Base-by-base conservation (phyloP, 2,113 vertebrate genomes). In the Cisticola juncidis region DNA sequence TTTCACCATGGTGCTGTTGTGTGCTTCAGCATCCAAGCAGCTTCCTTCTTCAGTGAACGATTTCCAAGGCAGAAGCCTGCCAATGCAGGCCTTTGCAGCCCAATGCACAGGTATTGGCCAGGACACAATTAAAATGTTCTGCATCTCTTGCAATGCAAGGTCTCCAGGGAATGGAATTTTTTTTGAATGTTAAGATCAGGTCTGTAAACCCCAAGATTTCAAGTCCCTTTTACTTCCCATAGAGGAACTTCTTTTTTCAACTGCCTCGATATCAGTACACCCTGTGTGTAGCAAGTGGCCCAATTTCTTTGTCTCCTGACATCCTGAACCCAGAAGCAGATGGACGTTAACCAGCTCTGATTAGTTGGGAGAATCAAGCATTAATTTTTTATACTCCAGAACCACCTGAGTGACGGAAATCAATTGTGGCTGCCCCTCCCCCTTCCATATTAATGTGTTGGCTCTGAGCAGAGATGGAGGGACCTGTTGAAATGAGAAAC, bases 401-500 rank as follows among this genome's bases (percentile, higher is more conserved):
- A 97, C 97, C 87, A 92, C 97, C 98, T 97, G 97, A 97, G 97
- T 98, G 96, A 98, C 20, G 95, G 97, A 97, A 98, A 98, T 98
- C 97, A 98, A 97, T 98, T 98, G 98, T 62, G 9, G 78, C 95
- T 82, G 84, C 88, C 97, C 95, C 97, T 94, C 91, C 84, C 11
- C 83, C 92, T 94, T 45, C 85, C 86, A 69, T 95, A 87, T 97
- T 96, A 96, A 95, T 92, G 94, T 89, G 86, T 84, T 62, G 90
- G 71, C 96, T 97, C 91, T 4, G 70, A 97, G 96, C 96, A 62
- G 96, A 97, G 95, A 97, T 50, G 42, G 94, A 96, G 92, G 95
- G 96, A 98, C 98, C 98, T 98, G 98, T 98, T 98, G 98, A 98
- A 98, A 98, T 71, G 96, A 97, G 97, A 98, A 98, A 97, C 97